A percentile compares a stretch with the other conserved stretches of the same genome.
Conservation (phyloP, 2,888 invertebrate genomes). For the Synergus laeviventris region DNA sequence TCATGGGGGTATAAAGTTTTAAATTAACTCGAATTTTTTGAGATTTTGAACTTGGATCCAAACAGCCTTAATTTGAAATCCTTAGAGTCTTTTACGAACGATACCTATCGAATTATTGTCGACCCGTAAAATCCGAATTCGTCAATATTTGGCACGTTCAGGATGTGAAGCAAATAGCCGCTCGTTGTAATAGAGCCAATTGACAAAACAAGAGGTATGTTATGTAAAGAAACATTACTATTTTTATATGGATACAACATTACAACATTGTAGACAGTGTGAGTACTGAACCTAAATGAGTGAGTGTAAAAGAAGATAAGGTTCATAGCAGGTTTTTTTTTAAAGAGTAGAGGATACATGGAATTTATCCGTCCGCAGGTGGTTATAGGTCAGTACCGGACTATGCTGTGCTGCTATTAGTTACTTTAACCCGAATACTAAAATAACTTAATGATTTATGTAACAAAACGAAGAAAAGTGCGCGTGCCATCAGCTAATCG, state of each 20-base stretch:
- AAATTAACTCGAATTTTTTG: too few species aligned
- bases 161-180: constrained; percentile 56
- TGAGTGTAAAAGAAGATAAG: constrained; percentile 56
- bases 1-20: too few species aligned
- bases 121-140: constrained; percentile 27
- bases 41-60: too few species aligned
- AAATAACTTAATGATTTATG: constrained; percentile 50
- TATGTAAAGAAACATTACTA: constrained; percentile 67
- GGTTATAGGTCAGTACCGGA: constrained; percentile 76
- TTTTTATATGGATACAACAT: constrained; percentile 71
- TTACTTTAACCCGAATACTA: constrained; percentile 60
- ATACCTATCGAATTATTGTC: constrained; percentile 42
- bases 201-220: constrained; percentile 57
- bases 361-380: constrained; percentile 75
- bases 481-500: constrained; percentile 19
- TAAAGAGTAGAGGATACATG: constrained; percentile 46
- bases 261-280: constrained; percentile 67
- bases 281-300: constrained; percentile 72
- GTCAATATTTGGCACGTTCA: constrained; percentile 12
- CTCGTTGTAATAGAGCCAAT: constrained; percentile 48
- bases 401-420: constrained; percentile 75
- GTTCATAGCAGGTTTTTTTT: constrained; percentile 40
- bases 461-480: constrained; percentile 43
- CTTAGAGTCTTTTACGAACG: constrained; percentile 33
- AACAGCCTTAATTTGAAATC: too few species aligned